These are phyloP conservation scores for Tetragnatha montana DNA, from an alignment of 2,888 invertebrate genomes.

Conservation along the genomic window DNA sequence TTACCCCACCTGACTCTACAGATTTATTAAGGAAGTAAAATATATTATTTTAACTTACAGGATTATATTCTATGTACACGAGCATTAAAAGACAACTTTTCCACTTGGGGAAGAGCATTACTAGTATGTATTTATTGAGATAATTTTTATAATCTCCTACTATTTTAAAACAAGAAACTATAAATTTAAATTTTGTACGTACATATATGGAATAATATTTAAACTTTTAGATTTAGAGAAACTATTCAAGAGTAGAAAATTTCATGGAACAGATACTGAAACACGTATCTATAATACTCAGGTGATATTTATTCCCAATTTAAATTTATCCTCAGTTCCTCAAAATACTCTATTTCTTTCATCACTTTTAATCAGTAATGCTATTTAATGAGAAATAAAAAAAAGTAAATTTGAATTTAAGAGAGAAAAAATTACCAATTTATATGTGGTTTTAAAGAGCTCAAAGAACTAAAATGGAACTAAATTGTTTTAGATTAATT, in stretches of 20 bases:
- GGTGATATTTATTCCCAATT: neutral
- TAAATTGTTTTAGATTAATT: neutral
- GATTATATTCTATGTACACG: neutral
- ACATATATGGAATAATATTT: neutral
- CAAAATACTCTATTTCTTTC: too few relatives aligned
- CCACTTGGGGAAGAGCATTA: slow-evolving; percentile 2
- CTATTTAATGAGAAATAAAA: neutral
- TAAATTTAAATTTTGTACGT: neutral
- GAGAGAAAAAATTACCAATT: neutral
- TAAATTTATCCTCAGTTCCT: too few relatives aligned
- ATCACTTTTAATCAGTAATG: neutral
- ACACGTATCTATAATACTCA: slow-evolving; percentile 50
- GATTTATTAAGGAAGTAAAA: too few relatives aligned
- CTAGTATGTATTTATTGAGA: slow-evolving; percentile 17
- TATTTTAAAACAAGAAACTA: neutral
- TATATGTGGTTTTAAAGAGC: neutral
- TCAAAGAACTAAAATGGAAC: neutral
- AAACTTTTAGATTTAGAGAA: slow-evolving; percentile 26
- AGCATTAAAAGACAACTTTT: slow-evolving; percentile 21
- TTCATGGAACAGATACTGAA: slow-evolving; percentile 33
- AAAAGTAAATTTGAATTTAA: neutral
- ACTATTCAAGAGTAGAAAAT: neutral
- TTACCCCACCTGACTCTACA: too few relatives aligned
- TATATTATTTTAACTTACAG: neutral
- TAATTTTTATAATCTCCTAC: neutral